Base-by-base conservation (phyloP, 2,797 vertebrate species). In the Lagothrix lagotricha region DNA sequence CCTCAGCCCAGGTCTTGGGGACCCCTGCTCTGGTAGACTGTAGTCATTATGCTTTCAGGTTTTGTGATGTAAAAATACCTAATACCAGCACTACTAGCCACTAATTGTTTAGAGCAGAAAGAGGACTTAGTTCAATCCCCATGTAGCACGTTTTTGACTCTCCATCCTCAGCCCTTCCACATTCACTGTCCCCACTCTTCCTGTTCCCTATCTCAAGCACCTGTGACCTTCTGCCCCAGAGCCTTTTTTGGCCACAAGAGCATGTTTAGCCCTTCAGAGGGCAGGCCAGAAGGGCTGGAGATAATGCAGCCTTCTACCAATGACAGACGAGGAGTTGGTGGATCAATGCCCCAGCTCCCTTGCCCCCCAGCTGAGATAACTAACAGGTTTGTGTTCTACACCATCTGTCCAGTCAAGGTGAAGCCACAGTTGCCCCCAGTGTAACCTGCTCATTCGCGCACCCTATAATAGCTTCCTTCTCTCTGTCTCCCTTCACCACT, bases 401-500 rank as follows among this genome's bases (percentile, higher is more conserved):
- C 48, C 8, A 10, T 22, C 24, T 57, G 77, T 46, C 9, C 54
- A 24, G 20, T 36, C 50, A 75, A 26, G 48, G 50, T 2, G 14
- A 88, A 77, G 64, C 70, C 26, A 52, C 48, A 57, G 54, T 5
- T 70, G 30, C 52, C 36, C 28, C 9, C 52, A 7, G 46, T 13
- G 39, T 17, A 36, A 67, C 67, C 67, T 36, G 36, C 46, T 79
- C 30, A 4, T n/a, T 15, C 46, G 12, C 19, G 73, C 30, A 44
- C 9, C 64, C 22, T 22, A 13, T 0, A 30, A 46, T 52, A 54
- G 26, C 52, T 96, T 89, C 39, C 90, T 84, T 81, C 54, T 39
- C 48, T 46, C 41, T 24, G 39, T 94, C 93, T 95, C 83, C 86
- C 87, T 97, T 96, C 87, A 61, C 48, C 44, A 48, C 7, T 33